Evolutionary conservation across 2,888 invertebrate species (phyloP).

Genomic region (Ephialtes manifestator): DNA sequence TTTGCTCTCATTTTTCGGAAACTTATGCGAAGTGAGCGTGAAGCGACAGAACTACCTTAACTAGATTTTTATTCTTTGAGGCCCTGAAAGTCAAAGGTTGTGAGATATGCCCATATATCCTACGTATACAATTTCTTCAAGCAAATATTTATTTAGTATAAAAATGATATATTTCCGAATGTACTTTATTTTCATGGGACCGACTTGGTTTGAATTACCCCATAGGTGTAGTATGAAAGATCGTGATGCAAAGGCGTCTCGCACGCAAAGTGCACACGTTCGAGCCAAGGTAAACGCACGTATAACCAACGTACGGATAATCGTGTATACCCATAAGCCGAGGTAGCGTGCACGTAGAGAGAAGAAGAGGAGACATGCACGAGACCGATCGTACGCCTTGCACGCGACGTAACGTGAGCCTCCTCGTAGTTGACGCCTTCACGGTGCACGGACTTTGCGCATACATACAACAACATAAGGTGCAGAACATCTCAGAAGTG

Average conservation of each 20-base stretch:
- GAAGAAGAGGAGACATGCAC: conserved; percentile 48
- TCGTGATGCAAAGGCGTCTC: conserved; percentile 22
- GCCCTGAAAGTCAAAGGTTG: too few relatives aligned
- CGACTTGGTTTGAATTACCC: neutral
- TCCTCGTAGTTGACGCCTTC: conserved; percentile 57
- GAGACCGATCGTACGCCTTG: conserved; percentile 59
- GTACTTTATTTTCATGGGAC: too few relatives aligned
- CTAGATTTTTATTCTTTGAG: too few relatives aligned
- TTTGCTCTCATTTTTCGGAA: too few relatives aligned
- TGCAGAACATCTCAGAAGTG: neutral
- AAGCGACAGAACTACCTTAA: too few relatives aligned
- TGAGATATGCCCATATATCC: too few relatives aligned
- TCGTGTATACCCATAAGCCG: conserved; percentile 31
- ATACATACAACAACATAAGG: neutral
- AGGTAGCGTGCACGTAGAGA: conserved; percentile 32
- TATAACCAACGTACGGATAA: conserved; percentile 29
- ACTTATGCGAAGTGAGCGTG: too few relatives aligned
- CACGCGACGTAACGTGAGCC: conserved; percentile 65
- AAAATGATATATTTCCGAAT: too few relatives aligned
- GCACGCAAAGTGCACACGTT: conserved; percentile 61
- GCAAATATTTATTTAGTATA: too few relatives aligned
- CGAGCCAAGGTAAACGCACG: conserved; percentile 46
- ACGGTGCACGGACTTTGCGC: conserved; percentile 43
- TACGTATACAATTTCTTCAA: too few relatives aligned
- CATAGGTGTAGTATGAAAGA: neutral